Evolutionary conservation across 2,113 vertebrate genomes (phyloP).

Genomic region (Alaudala cheleensis): DNA sequence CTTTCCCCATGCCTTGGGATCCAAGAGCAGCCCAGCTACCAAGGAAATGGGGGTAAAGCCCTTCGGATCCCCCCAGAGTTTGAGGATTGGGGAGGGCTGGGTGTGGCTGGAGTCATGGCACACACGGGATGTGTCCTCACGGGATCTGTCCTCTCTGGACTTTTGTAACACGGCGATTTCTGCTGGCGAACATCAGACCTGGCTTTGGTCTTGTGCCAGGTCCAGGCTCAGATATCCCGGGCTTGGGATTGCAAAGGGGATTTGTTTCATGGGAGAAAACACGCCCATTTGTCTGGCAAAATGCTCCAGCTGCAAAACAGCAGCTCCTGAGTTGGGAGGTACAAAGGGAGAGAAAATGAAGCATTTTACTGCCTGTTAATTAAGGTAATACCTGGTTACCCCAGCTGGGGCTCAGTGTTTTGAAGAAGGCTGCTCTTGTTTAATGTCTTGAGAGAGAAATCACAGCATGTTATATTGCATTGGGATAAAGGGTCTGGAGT

Average conservation of each 20-base stretch:
- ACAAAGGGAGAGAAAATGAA: neutral
- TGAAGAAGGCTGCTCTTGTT: neutral
- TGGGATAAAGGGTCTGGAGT: neutral
- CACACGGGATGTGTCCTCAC: neutral
- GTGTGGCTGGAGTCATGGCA: accelerated
- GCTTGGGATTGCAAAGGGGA: accelerated
- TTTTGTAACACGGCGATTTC: neutral
- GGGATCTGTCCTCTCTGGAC: neutral
- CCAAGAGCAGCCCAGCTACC: neutral
- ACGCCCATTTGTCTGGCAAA: neutral
- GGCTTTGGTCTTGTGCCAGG: neutral
- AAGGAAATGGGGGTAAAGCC: neutral
- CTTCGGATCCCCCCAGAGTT: accelerated
- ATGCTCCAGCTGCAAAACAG: neutral
- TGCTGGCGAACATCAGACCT: accelerated
- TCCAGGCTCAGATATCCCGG: neutral
- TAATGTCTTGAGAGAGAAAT: neutral
- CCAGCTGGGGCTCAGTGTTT: neutral
- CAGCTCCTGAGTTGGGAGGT: neutral
- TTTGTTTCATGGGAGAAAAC: neutral
- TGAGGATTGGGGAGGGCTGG: neutral
- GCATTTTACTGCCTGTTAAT: neutral
- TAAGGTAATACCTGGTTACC: neutral
- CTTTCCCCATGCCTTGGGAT: accelerated
- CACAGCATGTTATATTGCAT: neutral